phyloP scores from a whole-genome alignment of 1,140 invertebrate genomes.

The Conopomorpha cramerella region DNA sequence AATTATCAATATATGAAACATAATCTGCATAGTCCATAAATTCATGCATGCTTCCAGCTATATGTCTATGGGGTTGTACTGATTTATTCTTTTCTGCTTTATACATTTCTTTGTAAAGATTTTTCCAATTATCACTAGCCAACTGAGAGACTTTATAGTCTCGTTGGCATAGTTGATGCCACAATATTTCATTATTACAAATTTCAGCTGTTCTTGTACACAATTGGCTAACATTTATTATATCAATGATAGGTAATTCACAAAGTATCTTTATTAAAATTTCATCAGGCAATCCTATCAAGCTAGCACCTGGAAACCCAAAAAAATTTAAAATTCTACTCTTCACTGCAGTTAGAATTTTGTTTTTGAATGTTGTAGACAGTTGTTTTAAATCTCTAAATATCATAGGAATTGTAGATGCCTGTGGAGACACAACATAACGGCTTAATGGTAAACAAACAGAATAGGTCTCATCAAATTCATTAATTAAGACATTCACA shows the following conservation, averaged over 20 bases:
- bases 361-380: constrained; percentile 27
- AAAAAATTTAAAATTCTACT: constrained; percentile 30
- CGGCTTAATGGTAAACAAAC: constrained; percentile 27
- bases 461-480: constrained; percentile 29
- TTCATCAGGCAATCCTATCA: constrained; percentile 44
- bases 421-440: constrained; percentile 27
- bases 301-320: constrained; percentile 40
- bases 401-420: constrained; percentile 27
- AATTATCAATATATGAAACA: constrained; percentile 25
- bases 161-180: constrained; percentile 30
- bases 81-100: constrained; percentile 10
- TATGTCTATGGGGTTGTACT: constrained; percentile 3
- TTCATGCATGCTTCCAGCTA: constrained; percentile 18
- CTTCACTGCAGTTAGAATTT: constrained; percentile 29
- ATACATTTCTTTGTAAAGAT: constrained; percentile 20
- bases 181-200: constrained; percentile 22
- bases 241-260: constrained; percentile 18
- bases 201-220: constrained; percentile 22
- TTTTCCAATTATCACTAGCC: constrained; percentile 20
- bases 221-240: constrained; percentile 24
- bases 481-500: constrained; percentile 29
- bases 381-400: constrained; percentile 35
- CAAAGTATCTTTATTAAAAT: constrained; percentile 27
- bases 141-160: constrained; percentile 15
- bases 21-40: constrained; percentile 24